Base-by-base conservation (phyloP, 2,888 invertebrate genomes). In the Philhelius pedissequus region DNA sequence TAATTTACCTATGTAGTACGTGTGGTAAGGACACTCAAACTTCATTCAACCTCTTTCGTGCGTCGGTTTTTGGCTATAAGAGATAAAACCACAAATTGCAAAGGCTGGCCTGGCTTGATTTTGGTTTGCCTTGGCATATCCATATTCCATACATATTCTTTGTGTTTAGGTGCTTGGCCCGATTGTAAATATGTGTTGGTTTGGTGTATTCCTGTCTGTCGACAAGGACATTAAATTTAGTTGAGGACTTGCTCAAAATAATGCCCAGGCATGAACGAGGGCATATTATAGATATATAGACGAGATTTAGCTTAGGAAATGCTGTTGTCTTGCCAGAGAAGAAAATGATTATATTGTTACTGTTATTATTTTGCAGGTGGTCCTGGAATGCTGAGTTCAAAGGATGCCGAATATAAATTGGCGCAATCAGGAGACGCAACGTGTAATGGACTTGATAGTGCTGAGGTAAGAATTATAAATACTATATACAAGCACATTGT, bases 391-490 rank as follows among this genome's bases (percentile, higher is more conserved):
- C 87, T 88, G 54, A 91, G 89, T 86, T 87, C 89, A 48, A 92
- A 91, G 15, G 94, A 94, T 70, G 94, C 95, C 82, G 96, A 96
- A 91, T 97, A 96, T 92, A 93, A 96, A 89, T 95, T 97, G 87
- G 97, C 97, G 4, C 97, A 97, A 92, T 97, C 97, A 64, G 97
- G 97, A 8, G 97, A 98, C 91, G 97, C 97, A 74, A 97, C 97
- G 32, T 98, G 98, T 92, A 97, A 97, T 91, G 97, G 98, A 20
- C 94, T 97, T 75, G 97, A 97, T 91, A 97, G 97, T 89, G 96
- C 98, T 54, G 96, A 95, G 86, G 97, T 91, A 89, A 90, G 88
- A 87, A 87, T 84, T 87, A 87, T 82, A 73, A 73, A 30, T 64
- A 48, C 58, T 27, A 50, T 76, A 68, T 68, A 77, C 15, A 48